Base-by-base conservation (phyloP, 2,888 invertebrate species). In the Thelaira solivaga region DNA sequence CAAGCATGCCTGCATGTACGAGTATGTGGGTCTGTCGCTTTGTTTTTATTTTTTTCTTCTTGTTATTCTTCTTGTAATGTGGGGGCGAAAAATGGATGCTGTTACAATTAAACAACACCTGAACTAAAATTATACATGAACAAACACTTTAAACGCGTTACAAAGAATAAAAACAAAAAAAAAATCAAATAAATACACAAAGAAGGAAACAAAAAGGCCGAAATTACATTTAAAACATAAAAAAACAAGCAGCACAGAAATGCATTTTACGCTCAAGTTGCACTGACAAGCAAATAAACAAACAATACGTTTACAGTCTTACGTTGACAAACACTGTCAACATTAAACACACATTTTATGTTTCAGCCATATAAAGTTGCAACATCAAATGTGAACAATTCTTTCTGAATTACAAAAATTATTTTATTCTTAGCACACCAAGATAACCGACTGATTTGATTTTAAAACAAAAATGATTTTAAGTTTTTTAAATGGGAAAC, bases 71-170 rank as follows among this genome's bases (percentile, higher is more conserved):
- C n/a, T 53, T 53, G 24, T 73, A 64, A 64, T 73, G 69, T 47
- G 78, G 65, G 78, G 78, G 78, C 78, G 78, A 61, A 39, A 45
- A 69, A 69, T 74, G 73, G 74, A 69, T 74, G 73, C 68, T 78
- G 73, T 61, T 74, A 74, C 69, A 78, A 78, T 78, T 74, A 78
- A 73, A 69, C 69, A 53, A 78, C 73, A 78, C 78, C 74, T 78
- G 78, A 74, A 78, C 57, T 47, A 36, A 65, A 71, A 77, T 26
- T 65, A 41, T 69, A 59, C 45, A 69, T 53, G 59, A 69, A 74
- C 59, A 78, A 69, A 74, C 74, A 74, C 39, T 65, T 53, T 69
- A 45, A 72, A 47, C 53, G 69, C 69, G 65, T 61, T 55, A 62
- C 39, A 29, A 26, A 24, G 61, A 41, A 7, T 20, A 69, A 2